A percentile compares a stretch with the other conserved stretches of the same genome.
Evolutionary conservation across 2,113 vertebrate genomes (phyloP).

Genomic region (Odocoileus virginianus): DNA sequence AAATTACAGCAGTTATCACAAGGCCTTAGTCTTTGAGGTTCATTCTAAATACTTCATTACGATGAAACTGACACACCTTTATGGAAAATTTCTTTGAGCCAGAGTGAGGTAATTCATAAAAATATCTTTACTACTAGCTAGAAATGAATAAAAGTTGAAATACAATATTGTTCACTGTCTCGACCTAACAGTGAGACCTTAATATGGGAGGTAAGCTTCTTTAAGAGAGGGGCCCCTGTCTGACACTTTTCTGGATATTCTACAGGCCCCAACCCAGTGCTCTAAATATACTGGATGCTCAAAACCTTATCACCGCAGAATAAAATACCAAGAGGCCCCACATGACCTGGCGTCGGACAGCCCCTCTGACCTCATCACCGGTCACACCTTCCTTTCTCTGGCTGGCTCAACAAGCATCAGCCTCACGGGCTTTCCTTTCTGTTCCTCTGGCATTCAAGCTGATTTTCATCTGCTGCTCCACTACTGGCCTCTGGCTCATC

Average conservation of each 20-base stretch:
- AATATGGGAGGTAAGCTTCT: not conserved
- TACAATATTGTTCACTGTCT: not conserved
- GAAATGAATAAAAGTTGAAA: slow-evolving; percentile 50
- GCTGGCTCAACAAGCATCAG: not conserved
- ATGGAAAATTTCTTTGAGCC: slow-evolving; percentile 53
- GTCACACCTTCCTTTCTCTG: not conserved
- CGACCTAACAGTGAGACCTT: not conserved
- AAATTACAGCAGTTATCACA: not conserved
- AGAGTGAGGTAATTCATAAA: slow-evolving; percentile 58
- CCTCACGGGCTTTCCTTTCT: not conserved
- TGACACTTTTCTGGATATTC: not conserved
- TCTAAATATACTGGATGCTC: not conserved
- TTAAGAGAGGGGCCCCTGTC: not conserved
- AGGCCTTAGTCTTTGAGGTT: not conserved
- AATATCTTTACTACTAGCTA: slow-evolving; percentile 13
- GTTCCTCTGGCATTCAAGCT: not conserved
- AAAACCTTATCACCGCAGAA: rapidly evolving
- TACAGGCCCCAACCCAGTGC: not conserved
- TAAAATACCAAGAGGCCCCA: not conserved
- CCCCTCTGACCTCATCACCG: not conserved
- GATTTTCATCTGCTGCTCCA: not conserved
- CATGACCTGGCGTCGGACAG: not conserved
- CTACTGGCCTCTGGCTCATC: not conserved
- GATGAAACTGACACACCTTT: slow-evolving; percentile 60
- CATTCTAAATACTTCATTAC: slow-evolving; percentile 59